Percentiles rank a stretch among this genome's conserved stretches.
phyloP scores from a whole-genome alignment of 1,140 invertebrate species.

The Megathymus violae region DNA sequence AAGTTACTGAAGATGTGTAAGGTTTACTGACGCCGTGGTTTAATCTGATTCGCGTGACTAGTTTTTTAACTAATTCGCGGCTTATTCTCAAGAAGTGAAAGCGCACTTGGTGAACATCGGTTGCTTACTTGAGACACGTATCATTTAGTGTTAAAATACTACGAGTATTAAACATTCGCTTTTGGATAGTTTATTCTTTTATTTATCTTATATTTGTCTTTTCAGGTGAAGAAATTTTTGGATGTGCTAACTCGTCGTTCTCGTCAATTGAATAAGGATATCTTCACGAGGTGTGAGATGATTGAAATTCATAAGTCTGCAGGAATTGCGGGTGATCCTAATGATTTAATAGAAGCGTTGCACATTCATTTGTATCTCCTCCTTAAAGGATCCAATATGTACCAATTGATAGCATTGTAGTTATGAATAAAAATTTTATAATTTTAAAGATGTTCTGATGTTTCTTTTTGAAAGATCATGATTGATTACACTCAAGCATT shows the following conservation, averaged over 20 bases:
- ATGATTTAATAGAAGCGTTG: constrained; percentile 88
- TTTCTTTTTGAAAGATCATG: too few relatives aligned
- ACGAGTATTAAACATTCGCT: too few relatives aligned
- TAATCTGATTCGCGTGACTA: too few relatives aligned
- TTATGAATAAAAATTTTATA: constrained; percentile 13
- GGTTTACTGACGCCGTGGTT: too few relatives aligned
- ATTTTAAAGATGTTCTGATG: too few relatives aligned
- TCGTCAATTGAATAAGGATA: constrained; percentile 86
- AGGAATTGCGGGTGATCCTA: constrained; percentile 85
- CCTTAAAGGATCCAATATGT: constrained; percentile 92
- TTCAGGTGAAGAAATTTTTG: constrained; percentile 91
- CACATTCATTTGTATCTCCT: constrained; percentile 94
- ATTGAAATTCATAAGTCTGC: constrained; percentile 88
- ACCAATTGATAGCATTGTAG: constrained; percentile 82
- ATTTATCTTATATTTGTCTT: constrained; percentile 37
- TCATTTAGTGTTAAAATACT: too few relatives aligned
- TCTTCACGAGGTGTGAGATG: constrained; percentile 90
- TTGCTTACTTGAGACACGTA: too few relatives aligned
- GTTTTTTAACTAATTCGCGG: too few relatives aligned
- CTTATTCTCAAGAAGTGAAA: too few relatives aligned
- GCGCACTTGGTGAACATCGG: too few relatives aligned
- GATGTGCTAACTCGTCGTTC: constrained; percentile 87
- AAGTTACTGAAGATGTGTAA: too few relatives aligned
- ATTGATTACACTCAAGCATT: too few relatives aligned
- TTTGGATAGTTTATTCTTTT: not conserved